Percentiles rank a stretch among this genome's conserved stretches.
Evolutionary conservation across 1,140 invertebrate species (phyloP).

Genomic region (Polypedilum vanderplanki): DNA sequence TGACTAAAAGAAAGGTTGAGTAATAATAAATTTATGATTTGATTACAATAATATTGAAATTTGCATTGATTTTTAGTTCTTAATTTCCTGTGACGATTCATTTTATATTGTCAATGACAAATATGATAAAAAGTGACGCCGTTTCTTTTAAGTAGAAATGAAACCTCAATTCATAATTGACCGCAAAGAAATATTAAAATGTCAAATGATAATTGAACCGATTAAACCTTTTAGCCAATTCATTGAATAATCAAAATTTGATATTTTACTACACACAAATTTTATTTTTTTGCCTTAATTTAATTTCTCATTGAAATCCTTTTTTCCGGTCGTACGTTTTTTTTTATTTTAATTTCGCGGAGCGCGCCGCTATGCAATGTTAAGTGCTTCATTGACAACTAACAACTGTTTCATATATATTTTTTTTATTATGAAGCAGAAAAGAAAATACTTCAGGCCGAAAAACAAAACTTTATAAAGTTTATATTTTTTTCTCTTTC

Average conservation of each 20-base stretch:
- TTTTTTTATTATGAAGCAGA: constrained; percentile 16
- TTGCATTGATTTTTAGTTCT: too few species aligned
- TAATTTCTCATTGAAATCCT: neutral
- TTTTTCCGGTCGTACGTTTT: neutral
- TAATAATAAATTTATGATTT: too few species aligned
- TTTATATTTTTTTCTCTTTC: neutral
- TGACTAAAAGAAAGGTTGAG: too few species aligned
- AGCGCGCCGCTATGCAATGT: neutral
- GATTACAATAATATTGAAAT: too few species aligned
- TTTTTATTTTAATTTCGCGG: constrained; percentile 6
- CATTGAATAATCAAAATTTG: neutral
- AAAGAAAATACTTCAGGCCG: neutral
- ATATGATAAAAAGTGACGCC: too few species aligned
- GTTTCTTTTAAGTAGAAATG: too few species aligned
- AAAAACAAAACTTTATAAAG: constrained; percentile 16
- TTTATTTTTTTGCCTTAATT: neutral
- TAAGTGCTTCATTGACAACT: constrained; percentile 25
- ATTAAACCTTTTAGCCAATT: neutral
- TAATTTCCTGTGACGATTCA: too few species aligned
- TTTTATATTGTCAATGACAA: too few species aligned
- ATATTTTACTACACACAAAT: neutral
- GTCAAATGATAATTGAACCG: neutral
- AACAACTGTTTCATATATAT: constrained; percentile 23
- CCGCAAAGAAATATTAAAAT: neutral
- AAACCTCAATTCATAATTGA: too few species aligned